Evolutionary conservation across 1,140 invertebrate species (phyloP).

Genomic region (Drosophila suzukii): DNA sequence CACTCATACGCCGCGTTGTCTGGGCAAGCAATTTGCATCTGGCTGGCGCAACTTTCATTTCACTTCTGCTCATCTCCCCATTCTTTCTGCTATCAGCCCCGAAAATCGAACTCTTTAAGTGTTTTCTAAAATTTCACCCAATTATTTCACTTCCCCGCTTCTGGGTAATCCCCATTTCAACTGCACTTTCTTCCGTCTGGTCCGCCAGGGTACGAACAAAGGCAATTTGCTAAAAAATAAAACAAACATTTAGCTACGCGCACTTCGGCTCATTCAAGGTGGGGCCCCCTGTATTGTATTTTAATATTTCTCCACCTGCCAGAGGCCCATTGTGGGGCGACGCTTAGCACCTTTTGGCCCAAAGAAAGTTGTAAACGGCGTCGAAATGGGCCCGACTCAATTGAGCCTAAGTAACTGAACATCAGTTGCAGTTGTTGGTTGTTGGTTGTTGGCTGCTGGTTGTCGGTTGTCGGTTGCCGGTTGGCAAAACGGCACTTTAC

Average conservation of each 20-base stretch:
- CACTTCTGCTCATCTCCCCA: conserved; percentile 11
- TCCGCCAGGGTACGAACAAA: conserved; percentile 68
- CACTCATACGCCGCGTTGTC: conserved; percentile 77
- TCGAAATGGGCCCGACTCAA: conserved; percentile 53
- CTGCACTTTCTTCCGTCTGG: conserved; percentile 75
- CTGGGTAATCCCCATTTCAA: conserved; percentile 61
- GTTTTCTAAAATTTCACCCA: conserved; percentile 79
- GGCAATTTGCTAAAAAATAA: conserved; percentile 80
- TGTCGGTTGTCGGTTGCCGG: conserved; percentile 16
- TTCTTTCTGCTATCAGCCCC: conserved; percentile 68
- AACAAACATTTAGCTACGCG: conserved; percentile 79
- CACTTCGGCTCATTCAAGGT: conserved; percentile 66
- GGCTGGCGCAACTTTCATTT: conserved; percentile 64
- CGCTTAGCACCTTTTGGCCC: conserved; percentile 65
- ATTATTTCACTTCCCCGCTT: conserved; percentile 50
- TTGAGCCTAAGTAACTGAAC: conserved; percentile 50
- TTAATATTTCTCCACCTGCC: conserved; percentile 64
- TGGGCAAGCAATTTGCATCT: conserved; percentile 66
- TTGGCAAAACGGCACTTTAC: conserved; percentile 58
- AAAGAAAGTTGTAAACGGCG: conserved; percentile 61
- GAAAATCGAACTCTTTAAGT: conserved; percentile 60
- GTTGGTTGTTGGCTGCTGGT: conserved; percentile 7
- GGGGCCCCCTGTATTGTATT: conserved; percentile 41
- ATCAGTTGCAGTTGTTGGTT: conserved; percentile 39
- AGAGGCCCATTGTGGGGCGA: conserved; percentile 49